Evolutionary conservation across 1,140 invertebrate species (phyloP).

Genomic region (Diorhabda elongata): DNA sequence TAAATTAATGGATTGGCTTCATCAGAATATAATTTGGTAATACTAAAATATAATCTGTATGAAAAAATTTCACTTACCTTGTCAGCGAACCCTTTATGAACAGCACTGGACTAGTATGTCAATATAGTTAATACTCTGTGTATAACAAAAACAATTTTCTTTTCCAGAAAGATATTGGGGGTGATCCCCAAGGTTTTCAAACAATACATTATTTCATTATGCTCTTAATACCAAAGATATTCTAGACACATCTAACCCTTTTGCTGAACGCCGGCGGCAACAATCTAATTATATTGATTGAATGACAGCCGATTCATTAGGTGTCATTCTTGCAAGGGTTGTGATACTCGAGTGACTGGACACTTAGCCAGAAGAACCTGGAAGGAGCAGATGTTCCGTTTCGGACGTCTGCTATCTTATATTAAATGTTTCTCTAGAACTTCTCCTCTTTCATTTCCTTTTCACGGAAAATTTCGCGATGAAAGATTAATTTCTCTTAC

Average conservation of each 20-base stretch:
- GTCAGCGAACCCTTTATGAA: no score
- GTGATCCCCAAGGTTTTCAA: slow-evolving; percentile 33
- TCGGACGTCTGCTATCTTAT: slow-evolving; percentile 8
- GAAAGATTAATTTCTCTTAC: background rate
- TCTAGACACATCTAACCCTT: slow-evolving; percentile 46
- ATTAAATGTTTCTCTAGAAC: slow-evolving; percentile 12
- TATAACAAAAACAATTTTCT: slow-evolving; percentile 24
- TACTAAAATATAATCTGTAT: no score
- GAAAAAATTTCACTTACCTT: no score
- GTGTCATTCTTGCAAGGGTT: slow-evolving; percentile 42
- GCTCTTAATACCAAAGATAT: slow-evolving; percentile 42
- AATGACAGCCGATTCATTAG: slow-evolving; percentile 49
- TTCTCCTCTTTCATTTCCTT: slow-evolving; percentile 6
- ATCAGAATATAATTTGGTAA: no score
- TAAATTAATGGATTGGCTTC: no score
- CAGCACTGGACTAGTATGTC: no score
- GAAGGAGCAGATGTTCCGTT: slow-evolving; percentile 33
- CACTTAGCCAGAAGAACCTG: slow-evolving; percentile 25
- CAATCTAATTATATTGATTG: slow-evolving; percentile 50
- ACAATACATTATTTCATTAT: slow-evolving; percentile 45
- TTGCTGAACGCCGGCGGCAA: slow-evolving; percentile 26
- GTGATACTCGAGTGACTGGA: slow-evolving; percentile 23
- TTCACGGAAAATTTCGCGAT: background rate
- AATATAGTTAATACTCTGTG: background rate
- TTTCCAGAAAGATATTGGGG: slow-evolving; percentile 19